Conservation (phyloP, 2,113 vertebrate genomes). For the Mobula birostris region DNA sequence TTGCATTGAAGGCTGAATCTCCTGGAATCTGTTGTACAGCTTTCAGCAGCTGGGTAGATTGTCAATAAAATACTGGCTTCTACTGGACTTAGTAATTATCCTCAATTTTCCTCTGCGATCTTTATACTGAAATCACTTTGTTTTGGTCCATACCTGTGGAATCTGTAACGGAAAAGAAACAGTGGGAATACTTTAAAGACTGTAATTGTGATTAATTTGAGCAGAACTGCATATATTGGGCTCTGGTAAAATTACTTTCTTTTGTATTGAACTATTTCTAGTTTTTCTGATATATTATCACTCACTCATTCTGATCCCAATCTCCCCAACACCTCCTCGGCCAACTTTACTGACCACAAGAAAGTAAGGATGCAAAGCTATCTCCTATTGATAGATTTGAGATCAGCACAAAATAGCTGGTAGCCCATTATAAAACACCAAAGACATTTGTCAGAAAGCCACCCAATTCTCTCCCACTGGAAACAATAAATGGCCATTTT, state of each 20-base stretch:
- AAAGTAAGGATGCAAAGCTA: neutral
- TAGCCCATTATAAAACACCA: neutral
- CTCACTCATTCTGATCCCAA: neutral
- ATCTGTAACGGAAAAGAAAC: too few species aligned
- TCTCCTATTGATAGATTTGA: neutral
- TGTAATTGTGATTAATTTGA: neutral
- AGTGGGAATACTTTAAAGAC: too few species aligned
- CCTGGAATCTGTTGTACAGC: too few species aligned
- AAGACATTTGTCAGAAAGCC: neutral
- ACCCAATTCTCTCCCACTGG: neutral
- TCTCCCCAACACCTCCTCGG: neutral
- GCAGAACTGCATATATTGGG: neutral
- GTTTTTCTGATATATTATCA: neutral
- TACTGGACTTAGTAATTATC: too few species aligned
- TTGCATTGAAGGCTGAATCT: too few species aligned
- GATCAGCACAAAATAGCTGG: neutral
- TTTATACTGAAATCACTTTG: too few species aligned
- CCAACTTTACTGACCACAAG: neutral
- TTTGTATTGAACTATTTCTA: too few species aligned
- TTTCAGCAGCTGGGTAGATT: too few species aligned
- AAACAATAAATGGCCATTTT: neutral
- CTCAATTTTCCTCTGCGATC: too few species aligned
- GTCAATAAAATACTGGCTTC: too few species aligned
- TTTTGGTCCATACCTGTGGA: too few species aligned
- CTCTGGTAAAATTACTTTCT: neutral